Conservation (phyloP, 1,140 invertebrate species). For the Philotrypesis tridentata region DNA sequence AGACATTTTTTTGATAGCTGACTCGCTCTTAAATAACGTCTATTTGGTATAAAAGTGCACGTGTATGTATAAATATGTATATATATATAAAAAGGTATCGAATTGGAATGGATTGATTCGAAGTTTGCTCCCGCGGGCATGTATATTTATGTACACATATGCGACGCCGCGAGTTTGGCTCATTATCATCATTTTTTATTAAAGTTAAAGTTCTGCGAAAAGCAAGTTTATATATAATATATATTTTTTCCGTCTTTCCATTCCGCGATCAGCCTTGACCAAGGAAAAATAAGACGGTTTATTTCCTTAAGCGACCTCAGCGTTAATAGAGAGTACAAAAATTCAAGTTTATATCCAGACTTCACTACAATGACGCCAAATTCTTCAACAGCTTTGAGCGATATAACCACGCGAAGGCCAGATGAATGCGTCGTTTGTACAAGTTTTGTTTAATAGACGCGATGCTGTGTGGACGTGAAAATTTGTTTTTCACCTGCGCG, state of each 20-base stretch:
- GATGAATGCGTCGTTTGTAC: not conserved
- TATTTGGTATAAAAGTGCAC: constrained; percentile 51
- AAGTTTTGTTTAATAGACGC: not conserved
- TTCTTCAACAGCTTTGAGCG: not conserved
- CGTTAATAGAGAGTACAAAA: constrained; percentile 16
- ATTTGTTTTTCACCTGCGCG: not conserved
- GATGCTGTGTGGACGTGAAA: not conserved
- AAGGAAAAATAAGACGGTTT: not conserved
- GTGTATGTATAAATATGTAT: constrained; percentile 36
- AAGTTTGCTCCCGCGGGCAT: constrained; percentile 40
- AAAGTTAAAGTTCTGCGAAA: constrained; percentile 28
- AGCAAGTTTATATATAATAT: constrained; percentile 32
- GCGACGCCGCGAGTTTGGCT: constrained; percentile 12
- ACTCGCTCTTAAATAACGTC: constrained; percentile 43
- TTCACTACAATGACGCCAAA: not conserved
- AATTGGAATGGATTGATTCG: constrained; percentile 52
- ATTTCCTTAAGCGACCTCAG: constrained; percentile 14
- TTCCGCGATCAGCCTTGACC: not conserved
- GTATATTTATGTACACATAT: constrained; percentile 23
- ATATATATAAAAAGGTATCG: constrained; percentile 40
- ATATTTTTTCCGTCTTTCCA: not conserved
- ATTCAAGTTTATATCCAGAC: not conserved
- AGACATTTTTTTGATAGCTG: constrained; percentile 14
- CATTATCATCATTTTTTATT: not conserved
- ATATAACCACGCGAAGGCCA: not conserved